Evolutionary conservation across 1,140 invertebrate species (phyloP).

Genomic region (Leguminivora glycinivorella): DNA sequence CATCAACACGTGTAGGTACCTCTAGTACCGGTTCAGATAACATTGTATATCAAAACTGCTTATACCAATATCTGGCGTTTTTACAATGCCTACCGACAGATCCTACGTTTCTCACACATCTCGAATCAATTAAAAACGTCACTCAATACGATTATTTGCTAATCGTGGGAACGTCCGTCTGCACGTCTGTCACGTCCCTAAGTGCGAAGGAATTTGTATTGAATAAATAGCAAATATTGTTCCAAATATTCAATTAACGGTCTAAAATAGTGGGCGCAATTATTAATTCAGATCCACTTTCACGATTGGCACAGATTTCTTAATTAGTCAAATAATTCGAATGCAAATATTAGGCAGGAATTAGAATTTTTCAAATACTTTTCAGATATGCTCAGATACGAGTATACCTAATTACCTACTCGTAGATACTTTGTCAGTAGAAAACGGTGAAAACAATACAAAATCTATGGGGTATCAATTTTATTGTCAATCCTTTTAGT

Average conservation of each 20-base stretch:
- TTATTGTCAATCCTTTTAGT: too few species aligned
- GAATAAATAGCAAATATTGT: slow-evolving; percentile 31
- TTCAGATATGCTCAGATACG: background rate
- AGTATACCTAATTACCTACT: too few species aligned
- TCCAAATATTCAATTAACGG: slow-evolving; percentile 30
- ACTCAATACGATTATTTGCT: slow-evolving; percentile 25
- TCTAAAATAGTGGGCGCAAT: background rate
- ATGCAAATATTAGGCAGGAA: background rate
- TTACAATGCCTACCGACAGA: background rate
- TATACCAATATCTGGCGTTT: background rate
- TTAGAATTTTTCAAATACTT: background rate
- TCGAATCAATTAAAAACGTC: slow-evolving; percentile 14
- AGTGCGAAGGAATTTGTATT: slow-evolving; percentile 36
- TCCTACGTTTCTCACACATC: slow-evolving; percentile 1
- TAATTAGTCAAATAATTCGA: background rate
- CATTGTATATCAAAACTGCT: slow-evolving; percentile 1
- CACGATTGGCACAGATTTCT: slow-evolving; percentile 9
- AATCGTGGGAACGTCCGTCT: slow-evolving; percentile 33
- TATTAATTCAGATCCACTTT: slow-evolving; percentile 23
- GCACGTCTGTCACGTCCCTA: slow-evolving; percentile 30
- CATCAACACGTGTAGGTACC: too few species aligned
- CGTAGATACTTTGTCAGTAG: too few species aligned
- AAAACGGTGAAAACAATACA: too few species aligned
- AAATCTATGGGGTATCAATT: too few species aligned
- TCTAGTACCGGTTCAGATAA: slow-evolving; percentile 7